Percentiles rank a stretch among this genome's conserved stretches.
phyloP scores from a whole-genome alignment of 2,888 invertebrate genomes.

The Drosophila meridiana region DNA sequence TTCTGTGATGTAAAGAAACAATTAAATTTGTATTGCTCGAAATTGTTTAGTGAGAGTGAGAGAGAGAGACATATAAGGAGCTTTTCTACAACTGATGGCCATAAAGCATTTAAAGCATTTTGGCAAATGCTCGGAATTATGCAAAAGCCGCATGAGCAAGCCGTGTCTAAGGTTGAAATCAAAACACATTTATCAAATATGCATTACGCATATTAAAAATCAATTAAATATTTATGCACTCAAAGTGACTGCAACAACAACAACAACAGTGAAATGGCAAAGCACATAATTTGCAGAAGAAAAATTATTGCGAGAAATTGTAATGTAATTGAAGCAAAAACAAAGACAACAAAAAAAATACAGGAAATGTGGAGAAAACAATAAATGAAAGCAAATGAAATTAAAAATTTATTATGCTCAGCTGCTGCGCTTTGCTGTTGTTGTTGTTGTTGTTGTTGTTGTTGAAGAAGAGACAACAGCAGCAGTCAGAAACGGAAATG shows the following conservation, averaged over 20 bases:
- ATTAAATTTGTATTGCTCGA: background rate
- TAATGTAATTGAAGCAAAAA: slow-evolving; percentile 67
- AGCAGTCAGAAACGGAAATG: slow-evolving; percentile 66
- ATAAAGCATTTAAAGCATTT: slow-evolving; percentile 18
- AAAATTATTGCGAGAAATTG: slow-evolving; percentile 43
- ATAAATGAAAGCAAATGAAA: slow-evolving; percentile 72
- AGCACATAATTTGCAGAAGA: slow-evolving; percentile 35
- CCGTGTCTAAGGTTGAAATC: slow-evolving; percentile 23
- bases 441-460: slow-evolving; percentile 34
- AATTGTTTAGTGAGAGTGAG: background rate
- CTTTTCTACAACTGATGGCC: background rate
- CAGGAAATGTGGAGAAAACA: slow-evolving; percentile 27
- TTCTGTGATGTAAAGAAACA: background rate
- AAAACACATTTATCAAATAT: slow-evolving; percentile 67
- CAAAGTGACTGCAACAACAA: slow-evolving; percentile 25
- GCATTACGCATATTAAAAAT: slow-evolving; percentile 74
- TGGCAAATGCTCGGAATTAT: background rate
- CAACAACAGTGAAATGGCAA: background rate
- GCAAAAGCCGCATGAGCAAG: slow-evolving; percentile 14
- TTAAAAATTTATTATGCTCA: slow-evolving; percentile 76
- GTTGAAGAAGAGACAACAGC: slow-evolving; percentile 26
- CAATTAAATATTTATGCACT: slow-evolving; percentile 76
- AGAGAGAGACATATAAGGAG: background rate
- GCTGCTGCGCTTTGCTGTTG: slow-evolving; percentile 45
- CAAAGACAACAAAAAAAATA: slow-evolving; percentile 13